Conservation (phyloP, 2,888 invertebrate genomes). For the Tipula lateralis region DNA sequence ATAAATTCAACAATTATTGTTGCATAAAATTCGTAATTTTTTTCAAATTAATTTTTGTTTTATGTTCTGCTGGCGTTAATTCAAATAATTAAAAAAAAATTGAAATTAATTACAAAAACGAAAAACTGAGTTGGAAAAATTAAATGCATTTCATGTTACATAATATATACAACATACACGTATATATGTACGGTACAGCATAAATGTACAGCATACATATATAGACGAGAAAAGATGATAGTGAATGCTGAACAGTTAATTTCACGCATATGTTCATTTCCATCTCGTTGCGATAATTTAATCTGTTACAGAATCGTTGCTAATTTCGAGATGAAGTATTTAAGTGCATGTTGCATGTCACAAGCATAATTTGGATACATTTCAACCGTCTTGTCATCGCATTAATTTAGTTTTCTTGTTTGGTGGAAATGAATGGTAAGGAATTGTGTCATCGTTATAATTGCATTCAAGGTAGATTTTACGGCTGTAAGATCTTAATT, state of each 20-base stretch:
- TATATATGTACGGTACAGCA: not conserved
- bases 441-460: no score
- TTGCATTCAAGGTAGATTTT: no score
- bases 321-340: not conserved
- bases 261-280: constrained; percentile 11
- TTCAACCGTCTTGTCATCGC: not conserved
- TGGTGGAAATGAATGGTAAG: no score
- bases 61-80: constrained; percentile 13
- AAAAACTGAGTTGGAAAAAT: not conserved
- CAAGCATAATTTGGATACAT: not conserved
- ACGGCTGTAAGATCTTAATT: no score
- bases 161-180: not conserved
- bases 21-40: not conserved
- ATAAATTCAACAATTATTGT: constrained; percentile 11
- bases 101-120: not conserved
- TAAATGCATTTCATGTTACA: not conserved
- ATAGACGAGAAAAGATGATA: not conserved
- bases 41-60: not conserved
- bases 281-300: not conserved
- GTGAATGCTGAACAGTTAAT: not conserved
- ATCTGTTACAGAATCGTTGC: not conserved
- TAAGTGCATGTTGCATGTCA: not conserved
- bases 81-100: not conserved
- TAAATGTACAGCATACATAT: no score
- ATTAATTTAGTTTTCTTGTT: no score